Evolutionary conservation across 2,797 vertebrate genomes (phyloP).

Genomic region (Arrhamphus sclerolepis): DNA sequence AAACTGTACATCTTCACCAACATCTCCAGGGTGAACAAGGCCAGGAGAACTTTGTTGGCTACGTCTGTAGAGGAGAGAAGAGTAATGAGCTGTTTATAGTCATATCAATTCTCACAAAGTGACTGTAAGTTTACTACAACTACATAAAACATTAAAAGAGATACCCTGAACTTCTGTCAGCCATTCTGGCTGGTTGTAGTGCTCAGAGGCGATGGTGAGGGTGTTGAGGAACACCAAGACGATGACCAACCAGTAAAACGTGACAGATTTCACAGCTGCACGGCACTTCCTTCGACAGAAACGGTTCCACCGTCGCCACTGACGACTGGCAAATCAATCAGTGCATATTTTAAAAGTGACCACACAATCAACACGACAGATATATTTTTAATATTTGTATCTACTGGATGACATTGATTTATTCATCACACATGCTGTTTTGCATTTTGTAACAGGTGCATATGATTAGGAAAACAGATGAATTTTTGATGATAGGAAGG

Average conservation of each 20-base stretch:
- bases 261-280: conserved; percentile 94
- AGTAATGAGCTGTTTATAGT: not conserved
- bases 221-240: conserved; percentile 99
- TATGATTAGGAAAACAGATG: not conserved
- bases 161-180: conserved; percentile 95
- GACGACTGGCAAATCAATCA: conserved; percentile 83
- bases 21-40: conserved; percentile 97
- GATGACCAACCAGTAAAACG: conserved; percentile 98
- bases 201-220: conserved; percentile 96
- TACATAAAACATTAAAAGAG: not conserved
- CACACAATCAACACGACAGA: not conserved
- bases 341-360: not conserved
- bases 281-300: conserved; percentile 93
- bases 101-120: not conserved
- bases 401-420: not conserved
- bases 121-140: not conserved
- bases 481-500: no score
- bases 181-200: conserved; percentile 96
- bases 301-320: conserved; percentile 97
- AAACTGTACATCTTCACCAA: conserved; percentile 98
- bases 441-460: conserved; percentile 1
- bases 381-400: not conserved
- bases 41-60: conserved; percentile 96
- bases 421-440: not conserved
- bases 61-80: conserved; percentile 81